phyloP scores from a whole-genome alignment of 2,888 invertebrate genomes.

The Caenorhabditis afra region DNA sequence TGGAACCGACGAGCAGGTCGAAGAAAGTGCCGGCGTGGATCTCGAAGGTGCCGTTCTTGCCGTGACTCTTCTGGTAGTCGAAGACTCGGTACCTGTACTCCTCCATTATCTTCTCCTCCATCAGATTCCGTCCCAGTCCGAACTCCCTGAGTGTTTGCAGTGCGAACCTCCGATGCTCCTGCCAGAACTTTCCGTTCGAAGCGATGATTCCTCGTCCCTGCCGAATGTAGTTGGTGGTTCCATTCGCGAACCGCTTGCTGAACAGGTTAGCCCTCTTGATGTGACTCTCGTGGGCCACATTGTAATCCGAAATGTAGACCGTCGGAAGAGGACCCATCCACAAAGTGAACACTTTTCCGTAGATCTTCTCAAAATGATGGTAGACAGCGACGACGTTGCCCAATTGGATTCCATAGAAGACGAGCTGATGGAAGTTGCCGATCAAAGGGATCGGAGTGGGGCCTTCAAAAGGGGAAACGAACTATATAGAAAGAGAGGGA shows the following conservation, averaged over 20 bases:
- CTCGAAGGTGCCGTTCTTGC: conserved; percentile 30
- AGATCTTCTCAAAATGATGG: conserved; percentile 43
- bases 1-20: conserved; percentile 58
- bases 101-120: conserved; percentile 59
- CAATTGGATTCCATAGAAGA: conserved; percentile 19
- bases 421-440: conserved; percentile 57
- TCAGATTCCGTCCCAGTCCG: conserved; percentile 54
- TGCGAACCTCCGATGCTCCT: conserved; percentile 51
- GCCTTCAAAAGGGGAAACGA: conserved; percentile 31
- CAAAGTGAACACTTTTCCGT: conserved; percentile 63
- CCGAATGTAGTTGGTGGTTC: conserved; percentile 34
- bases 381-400: conserved; percentile 39
- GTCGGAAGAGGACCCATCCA: conserved; percentile 65
- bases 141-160: conserved; percentile 47
- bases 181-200: conserved; percentile 57
- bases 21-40: conserved; percentile 35
- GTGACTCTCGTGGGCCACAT: conserved; percentile 60
- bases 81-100: conserved; percentile 37
- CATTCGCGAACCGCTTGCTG: conserved; percentile 30
- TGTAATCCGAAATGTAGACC: conserved; percentile 59
- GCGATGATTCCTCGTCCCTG: conserved; percentile 45
- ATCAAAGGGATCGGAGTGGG: conserved; percentile 60
- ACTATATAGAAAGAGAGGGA: no score
- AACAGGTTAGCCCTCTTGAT: conserved; percentile 47
- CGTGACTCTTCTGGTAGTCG: conserved; percentile 30